Conservation (phyloP, 2,888 invertebrate species). For the Ischnus inquisitorius region DNA sequence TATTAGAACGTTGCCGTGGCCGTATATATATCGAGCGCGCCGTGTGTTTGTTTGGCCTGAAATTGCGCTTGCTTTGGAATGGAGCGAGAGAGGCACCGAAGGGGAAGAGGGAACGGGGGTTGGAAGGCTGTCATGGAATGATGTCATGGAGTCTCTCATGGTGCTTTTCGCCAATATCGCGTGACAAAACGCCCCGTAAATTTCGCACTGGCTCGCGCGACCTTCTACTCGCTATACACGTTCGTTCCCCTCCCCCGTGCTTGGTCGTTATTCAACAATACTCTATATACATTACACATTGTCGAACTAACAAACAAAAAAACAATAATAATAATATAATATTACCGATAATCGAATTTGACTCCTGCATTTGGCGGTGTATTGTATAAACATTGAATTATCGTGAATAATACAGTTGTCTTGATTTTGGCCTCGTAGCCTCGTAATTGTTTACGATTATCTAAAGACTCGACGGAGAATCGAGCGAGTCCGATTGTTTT, state of each 20-base stretch:
- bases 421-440: slow-evolving; percentile 17
- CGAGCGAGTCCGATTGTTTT: slow-evolving; percentile 1
- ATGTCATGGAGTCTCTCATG: slow-evolving; percentile 83
- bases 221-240: not conserved
- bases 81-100: slow-evolving; percentile 49
- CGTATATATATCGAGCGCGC: slow-evolving; percentile 72
- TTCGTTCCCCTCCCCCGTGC: slow-evolving; percentile 15
- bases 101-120: not conserved
- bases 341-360: slow-evolving; percentile 71
- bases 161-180: slow-evolving; percentile 42
- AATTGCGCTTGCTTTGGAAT: slow-evolving; percentile 75
- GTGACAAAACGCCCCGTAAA: slow-evolving; percentile 26
- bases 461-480: not conserved
- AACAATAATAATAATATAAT: slow-evolving; percentile 30
- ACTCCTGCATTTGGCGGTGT: slow-evolving; percentile 78
- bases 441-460: slow-evolving; percentile 15
- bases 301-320: not conserved
- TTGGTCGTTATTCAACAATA: slow-evolving; percentile 46
- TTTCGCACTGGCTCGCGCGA: slow-evolving; percentile 17
- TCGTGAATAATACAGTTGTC: slow-evolving; percentile 34
- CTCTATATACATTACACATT: slow-evolving; percentile 46
- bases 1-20: slow-evolving; percentile 77
- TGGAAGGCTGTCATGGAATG: slow-evolving; percentile 83
- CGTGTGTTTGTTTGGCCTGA: slow-evolving; percentile 82
- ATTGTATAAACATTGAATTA: slow-evolving; percentile 30